Conservation (phyloP, 2,113 vertebrate genomes). For the Origma solitaria region DNA sequence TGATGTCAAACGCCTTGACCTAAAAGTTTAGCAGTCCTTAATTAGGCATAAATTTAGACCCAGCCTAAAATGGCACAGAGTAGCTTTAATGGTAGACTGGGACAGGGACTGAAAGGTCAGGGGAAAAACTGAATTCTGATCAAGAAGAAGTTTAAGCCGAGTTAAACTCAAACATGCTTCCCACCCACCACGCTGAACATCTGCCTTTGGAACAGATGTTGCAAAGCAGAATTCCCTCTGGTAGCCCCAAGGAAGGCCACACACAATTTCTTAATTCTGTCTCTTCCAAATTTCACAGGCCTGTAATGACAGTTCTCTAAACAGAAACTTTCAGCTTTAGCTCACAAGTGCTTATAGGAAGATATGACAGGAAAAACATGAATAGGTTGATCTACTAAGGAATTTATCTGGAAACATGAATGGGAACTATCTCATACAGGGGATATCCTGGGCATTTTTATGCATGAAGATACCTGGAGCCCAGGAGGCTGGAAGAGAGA, state of each 20-base stretch:
- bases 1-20: background rate
- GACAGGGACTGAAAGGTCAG: background rate
- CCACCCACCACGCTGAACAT: conserved; percentile 16
- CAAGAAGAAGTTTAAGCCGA: background rate
- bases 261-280: background rate
- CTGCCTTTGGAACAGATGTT: background rate
- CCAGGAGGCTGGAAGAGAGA: background rate
- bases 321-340: background rate
- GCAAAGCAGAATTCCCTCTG: background rate
- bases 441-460: background rate
- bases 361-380: background rate
- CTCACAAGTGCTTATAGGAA: background rate
- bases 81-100: background rate
- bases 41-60: background rate
- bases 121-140: background rate
- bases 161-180: background rate
- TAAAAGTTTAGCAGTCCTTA: background rate
- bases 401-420: background rate
- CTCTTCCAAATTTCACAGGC: background rate
- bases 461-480: background rate
- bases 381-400: background rate
- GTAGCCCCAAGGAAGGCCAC: background rate
- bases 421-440: accelerated
- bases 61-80: background rate
- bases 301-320: background rate